Base-by-base conservation (phyloP, 2,797 vertebrate species). In the Pipistrellus pygmaeus region DNA sequence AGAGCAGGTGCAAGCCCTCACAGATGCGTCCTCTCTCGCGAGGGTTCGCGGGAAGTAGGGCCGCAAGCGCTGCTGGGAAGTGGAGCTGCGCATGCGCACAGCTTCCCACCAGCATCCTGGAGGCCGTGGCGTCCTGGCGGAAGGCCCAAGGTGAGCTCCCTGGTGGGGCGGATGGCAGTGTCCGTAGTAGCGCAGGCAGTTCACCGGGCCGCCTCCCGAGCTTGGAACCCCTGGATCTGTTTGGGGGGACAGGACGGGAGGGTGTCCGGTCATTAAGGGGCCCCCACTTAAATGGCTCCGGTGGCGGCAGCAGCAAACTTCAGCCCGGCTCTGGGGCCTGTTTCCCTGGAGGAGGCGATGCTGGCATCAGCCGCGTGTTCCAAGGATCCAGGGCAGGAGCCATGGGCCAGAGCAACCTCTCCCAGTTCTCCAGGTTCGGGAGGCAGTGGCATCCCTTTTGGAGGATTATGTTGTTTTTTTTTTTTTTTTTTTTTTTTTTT, bases 151-250 rank as follows among this genome's bases (percentile, higher is more conserved):
- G 51, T 8, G 23, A 41, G 53, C 10, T 62, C 12, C 51, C 12
- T 0, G 7, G 6, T 3, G 3, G 2, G 8, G 0, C 8, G 4
- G 53, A 11, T 30, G 57, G 57, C 12, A 13, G 5, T 27, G 57
- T 2, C 55, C 55, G 9, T 5, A 21, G 53, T 9, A 55, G 21
- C 55, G 53, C 2, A 55, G 53, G 53, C 53, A 4, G 20, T 23
- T 57, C 9, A 3, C 32, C 4, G 7, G 1, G 51, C 2, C 3
- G 21, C 32, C 21, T 55, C 21, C 20, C 7, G 32, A 53, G 27
- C 14, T 32, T 4, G 2, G 10, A 12, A 30, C 38, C 76, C 1
- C 1, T 0, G 1, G 12, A 11, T 11, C 44, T 44, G 44, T 9
- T 44, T 9, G 10, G 44, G 44, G 44, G 44, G 44, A 2, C 44